Percentiles rank a stretch among this genome's conserved stretches.
phyloP scores from a whole-genome alignment of 1,140 invertebrate genomes.

The Hyposmocoma kahamanoa region DNA sequence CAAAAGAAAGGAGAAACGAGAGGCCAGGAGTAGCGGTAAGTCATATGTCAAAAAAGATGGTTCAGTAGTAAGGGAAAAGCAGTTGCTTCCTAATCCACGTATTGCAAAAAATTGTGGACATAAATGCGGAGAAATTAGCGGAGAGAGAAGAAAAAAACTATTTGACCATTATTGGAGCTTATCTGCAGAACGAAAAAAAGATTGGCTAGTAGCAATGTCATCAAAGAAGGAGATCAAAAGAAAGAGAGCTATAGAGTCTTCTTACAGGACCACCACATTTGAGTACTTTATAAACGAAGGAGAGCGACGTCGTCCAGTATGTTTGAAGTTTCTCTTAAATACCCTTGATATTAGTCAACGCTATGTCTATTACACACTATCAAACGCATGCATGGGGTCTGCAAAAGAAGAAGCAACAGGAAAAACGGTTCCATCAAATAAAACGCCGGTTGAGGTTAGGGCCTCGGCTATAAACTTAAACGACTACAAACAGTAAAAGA shows the following conservation, averaged over 20 bases:
- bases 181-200: constrained; percentile 8
- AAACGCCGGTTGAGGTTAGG: constrained; percentile 8
- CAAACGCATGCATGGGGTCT: constrained; percentile 2
- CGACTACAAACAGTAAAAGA: too few relatives aligned
- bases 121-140: constrained; percentile 5
- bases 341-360: constrained; percentile 12
- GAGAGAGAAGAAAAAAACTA: constrained; percentile 8
- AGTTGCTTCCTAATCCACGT: constrained; percentile 14
- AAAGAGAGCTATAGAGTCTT: background rate
- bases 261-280: background rate
- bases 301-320: constrained; percentile 14
- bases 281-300: constrained; percentile 20
- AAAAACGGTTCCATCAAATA: constrained; percentile 10
- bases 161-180: constrained; percentile 12
- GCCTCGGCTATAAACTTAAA: constrained; percentile 5
- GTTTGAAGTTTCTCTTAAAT: constrained; percentile 13
- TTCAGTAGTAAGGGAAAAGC: too few relatives aligned
- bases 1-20: too few relatives aligned
- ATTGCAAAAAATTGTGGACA: constrained; percentile 5
- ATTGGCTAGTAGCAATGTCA: constrained; percentile 6
- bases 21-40: too few relatives aligned
- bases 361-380: constrained; percentile 12
- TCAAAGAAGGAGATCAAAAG: constrained; percentile 6
- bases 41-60: too few relatives aligned
- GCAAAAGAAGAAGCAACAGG: constrained; percentile 10